Base-by-base conservation (phyloP, 2,888 invertebrate genomes). In the Spodoptera exigua region DNA sequence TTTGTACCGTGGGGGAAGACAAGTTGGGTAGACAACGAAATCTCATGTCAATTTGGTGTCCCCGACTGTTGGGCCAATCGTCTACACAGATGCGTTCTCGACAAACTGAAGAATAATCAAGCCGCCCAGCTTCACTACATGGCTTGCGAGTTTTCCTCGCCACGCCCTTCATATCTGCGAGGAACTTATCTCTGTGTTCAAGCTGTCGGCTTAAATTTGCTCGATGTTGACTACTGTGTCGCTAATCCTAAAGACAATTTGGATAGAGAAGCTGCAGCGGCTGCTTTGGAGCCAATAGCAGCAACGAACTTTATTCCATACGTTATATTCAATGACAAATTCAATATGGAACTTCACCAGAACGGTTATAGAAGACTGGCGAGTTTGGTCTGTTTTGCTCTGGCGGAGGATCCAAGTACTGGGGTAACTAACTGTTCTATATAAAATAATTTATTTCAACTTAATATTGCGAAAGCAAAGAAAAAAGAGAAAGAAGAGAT, bases 1-100 rank as follows among this genome's bases (percentile, higher is more conserved):
- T 93, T 91, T 45, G 81, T 94, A 1, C 89, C 93, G 1, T 94
- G 94, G 94, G 94, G 94, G n/a, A 88, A 89, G 53, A 88, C 91
- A 0, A 14, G 14, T 1, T 77, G 86, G 40, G 71, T 79, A 12
- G 54, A 52, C 0, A 74, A 89, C 27, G 27, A 27, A 27, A 63
- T 90, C 12, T 65, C 55, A 1, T 94, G 94, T 54, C 89, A 89
- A 51, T 92, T 91, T 21, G 83, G 83, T 2, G 57, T 7, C 0
- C 73, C 74, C 36, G 93, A 93, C 61, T 94, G 94, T 70, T 91
- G 86, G 84, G 92, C 93, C 0, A 94, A 94, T 51, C 85, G 90
- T 7, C 67, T 90, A 0, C 91, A 94, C 12, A 84, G 93, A 67
- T 94, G 94, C 61, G 89, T 80, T 1, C 66, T 94, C 2, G 73